phyloP scores from a whole-genome alignment of 2,797 vertebrate species.

The Darevskia mixta region DNA sequence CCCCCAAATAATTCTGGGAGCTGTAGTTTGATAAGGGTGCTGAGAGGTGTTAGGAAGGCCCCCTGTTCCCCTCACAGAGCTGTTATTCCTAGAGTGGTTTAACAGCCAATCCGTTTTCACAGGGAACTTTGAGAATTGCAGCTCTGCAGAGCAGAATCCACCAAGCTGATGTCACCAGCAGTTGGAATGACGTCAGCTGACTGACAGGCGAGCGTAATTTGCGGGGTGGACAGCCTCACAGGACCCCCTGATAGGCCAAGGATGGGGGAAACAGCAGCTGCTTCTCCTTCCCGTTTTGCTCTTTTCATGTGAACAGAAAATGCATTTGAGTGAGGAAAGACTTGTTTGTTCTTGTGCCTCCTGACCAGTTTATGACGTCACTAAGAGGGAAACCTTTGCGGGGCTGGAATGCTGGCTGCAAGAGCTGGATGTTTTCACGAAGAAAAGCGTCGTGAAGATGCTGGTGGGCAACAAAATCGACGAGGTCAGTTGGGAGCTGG shows the following conservation, averaged over 20 bases:
- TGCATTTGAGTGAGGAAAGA: background rate
- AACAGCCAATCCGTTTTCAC: too few species aligned
- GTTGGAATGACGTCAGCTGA: too few species aligned
- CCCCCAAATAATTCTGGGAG: too few species aligned
- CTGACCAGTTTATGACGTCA: conserved; percentile 71
- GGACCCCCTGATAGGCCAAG: background rate
- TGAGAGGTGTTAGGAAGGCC: too few species aligned
- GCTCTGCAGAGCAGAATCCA: too few species aligned
- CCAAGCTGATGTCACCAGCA: too few species aligned
- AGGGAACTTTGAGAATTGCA: too few species aligned
- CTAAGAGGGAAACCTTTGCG: conserved; percentile 66
- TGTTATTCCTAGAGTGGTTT: too few species aligned
- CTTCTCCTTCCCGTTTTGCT: background rate
- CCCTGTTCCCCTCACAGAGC: too few species aligned
- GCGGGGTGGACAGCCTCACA: too few species aligned
- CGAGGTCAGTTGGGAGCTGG: conserved; percentile 59
- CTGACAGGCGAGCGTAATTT: too few species aligned
- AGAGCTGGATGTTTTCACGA: conserved; percentile 51
- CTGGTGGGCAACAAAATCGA: conserved; percentile 71
- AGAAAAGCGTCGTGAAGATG: conserved; percentile 64
- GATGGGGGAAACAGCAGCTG: background rate
- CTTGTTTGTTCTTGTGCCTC: conserved; percentile 19
- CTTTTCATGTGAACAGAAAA: background rate
- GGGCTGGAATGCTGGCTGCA: conserved; percentile 62
- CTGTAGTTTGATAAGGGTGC: too few species aligned